Evolutionary conservation across 1,140 invertebrate genomes (phyloP).

Genomic region (Steinernema khuongi): DNA sequence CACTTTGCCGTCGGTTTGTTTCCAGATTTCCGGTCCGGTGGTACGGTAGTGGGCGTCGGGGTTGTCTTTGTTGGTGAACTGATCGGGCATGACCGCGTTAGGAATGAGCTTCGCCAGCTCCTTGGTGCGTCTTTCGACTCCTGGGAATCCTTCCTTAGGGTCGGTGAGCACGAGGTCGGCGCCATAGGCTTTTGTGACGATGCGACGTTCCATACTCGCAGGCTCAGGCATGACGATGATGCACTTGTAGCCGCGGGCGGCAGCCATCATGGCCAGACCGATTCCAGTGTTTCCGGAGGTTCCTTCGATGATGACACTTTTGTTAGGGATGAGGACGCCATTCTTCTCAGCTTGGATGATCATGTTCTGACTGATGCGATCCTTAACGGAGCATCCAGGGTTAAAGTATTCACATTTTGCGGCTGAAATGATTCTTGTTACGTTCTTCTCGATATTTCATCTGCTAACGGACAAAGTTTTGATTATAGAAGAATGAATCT

Average conservation of each 20-base stretch:
- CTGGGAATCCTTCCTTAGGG: constrained; percentile 32
- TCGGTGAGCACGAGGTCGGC: constrained; percentile 21
- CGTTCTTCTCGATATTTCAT: too few species aligned
- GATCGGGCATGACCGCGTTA: constrained; percentile 21
- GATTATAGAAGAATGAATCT: not conserved
- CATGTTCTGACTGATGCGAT: constrained; percentile 39
- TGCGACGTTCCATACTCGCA: constrained; percentile 52
- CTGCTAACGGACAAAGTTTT: too few species aligned
- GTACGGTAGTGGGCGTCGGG: constrained; percentile 30
- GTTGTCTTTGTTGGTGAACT: constrained; percentile 34
- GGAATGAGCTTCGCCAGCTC: constrained; percentile 28
- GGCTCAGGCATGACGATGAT: constrained; percentile 59
- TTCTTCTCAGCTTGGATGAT: constrained; percentile 53
- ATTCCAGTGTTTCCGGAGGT: constrained; percentile 60
- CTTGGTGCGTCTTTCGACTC: constrained; percentile 25
- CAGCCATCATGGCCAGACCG: constrained; percentile 55
- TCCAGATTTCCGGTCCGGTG: constrained; percentile 41
- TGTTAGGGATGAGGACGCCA: constrained; percentile 56
- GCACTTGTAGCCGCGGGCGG: constrained; percentile 57
- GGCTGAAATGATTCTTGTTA: constrained; percentile 38
- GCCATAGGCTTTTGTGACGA: constrained; percentile 32
- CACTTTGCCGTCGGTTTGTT: constrained; percentile 35
- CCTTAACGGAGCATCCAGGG: constrained; percentile 43
- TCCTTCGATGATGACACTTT: constrained; percentile 57
- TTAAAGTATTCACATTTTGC: constrained; percentile 48